Evolutionary conservation across 2,797 vertebrate genomes (phyloP), one percentile per base, ranked within the genome.

Genomic region (Muscicapa comitata): DNA sequence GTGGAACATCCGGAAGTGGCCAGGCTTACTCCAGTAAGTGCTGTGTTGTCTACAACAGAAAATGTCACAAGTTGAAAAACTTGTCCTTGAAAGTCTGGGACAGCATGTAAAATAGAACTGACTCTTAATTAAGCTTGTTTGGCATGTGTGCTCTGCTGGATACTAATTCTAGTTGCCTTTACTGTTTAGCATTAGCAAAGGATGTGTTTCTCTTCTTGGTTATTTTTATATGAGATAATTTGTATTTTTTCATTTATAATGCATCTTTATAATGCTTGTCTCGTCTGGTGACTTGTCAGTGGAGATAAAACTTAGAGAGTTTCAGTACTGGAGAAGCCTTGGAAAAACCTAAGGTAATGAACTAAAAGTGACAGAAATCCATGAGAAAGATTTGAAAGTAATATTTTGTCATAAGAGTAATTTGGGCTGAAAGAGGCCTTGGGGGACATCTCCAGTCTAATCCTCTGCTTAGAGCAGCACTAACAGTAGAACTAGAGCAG

Each of bases 1-100:
- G 97, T 96, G 43, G 99, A 99, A 87, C 98, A 99, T 86, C 98
- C 98, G 0, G 99, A 99, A 86, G 97, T 99, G 68, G 99, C 99
- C 84, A 98, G 94, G 55, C 97, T 99, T 91, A 98, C 97, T 93
- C 98, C 98, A 54, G 99, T 99, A 97, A 91, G 97, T 96, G 57
- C 31, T 19, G 0, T 76, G 61, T 86, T 86, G 18, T 28, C 17
- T 53, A 3, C 10, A 42, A 8, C 9, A 88, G 25, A 63, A 70
- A 33, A 24, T 23, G 35, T 82, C 48, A 29, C 28, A 58, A 73
- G 45, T 59, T 50, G 67, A 47, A 92, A 84, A 53, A 53, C 29
- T 75, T 68, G 62, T 70, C 37, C n/a, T 63, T 6, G 50, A 50
- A 63, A 12, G 23, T 67, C 13, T 70, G 43, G 33, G 21, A 51